Conservation (phyloP, 2,888 invertebrate species). For the Ichneumoninae sp. region DNA sequence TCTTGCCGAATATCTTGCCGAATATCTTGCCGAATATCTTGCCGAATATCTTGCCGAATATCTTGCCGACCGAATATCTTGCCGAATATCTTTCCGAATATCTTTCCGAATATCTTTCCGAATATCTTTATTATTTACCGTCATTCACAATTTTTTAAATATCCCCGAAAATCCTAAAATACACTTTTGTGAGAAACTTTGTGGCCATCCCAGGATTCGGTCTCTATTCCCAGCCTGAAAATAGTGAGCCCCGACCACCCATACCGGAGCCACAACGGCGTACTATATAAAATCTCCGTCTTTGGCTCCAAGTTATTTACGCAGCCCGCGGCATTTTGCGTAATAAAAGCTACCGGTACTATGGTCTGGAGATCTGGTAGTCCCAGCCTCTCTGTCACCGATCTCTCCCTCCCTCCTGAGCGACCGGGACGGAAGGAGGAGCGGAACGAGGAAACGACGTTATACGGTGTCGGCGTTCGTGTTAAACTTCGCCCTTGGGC, state of each 20-base stretch:
- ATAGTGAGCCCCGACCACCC: constrained; percentile 56
- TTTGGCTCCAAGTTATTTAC: constrained; percentile 29
- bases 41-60: too few relatives aligned
- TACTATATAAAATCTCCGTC: constrained; percentile 5
- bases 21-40: too few relatives aligned
- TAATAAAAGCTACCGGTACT: constrained; percentile 74
- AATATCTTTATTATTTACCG: background rate
- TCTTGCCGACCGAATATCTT: too few relatives aligned
- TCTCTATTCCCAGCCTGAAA: background rate
- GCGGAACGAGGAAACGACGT: constrained; percentile 29
- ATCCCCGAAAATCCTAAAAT: background rate
- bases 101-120: too few relatives aligned
- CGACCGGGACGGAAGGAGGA: background rate
- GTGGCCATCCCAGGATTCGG: background rate
- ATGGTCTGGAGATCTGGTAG: constrained; percentile 45
- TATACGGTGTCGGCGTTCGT: constrained; percentile 55
- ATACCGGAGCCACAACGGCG: constrained; percentile 5
- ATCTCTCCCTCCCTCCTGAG: constrained; percentile 14
- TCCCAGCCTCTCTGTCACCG: constrained; percentile 15
- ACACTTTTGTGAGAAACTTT: background rate
- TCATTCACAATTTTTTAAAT: background rate
- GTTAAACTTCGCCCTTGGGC: constrained; percentile 52
- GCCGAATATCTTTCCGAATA: too few relatives aligned
- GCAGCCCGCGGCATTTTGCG: constrained; percentile 61
- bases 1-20: too few relatives aligned